Conservation (phyloP, 2,888 invertebrate genomes). For the Luperina testacea region DNA sequence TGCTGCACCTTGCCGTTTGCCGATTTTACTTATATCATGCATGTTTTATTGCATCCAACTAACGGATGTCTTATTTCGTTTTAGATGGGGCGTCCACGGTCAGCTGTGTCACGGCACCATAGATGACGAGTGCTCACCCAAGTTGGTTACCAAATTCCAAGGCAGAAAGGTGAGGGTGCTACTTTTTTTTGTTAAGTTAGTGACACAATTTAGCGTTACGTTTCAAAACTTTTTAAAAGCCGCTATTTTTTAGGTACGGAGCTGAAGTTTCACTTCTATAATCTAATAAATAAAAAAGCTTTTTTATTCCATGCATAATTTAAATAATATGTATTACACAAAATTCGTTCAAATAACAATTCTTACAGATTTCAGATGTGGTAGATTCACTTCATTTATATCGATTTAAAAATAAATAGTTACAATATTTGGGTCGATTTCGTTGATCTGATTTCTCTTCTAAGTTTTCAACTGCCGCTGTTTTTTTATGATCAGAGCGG, state of each 20-base stretch:
- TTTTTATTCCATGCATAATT: background rate
- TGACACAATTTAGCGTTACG: too few species aligned
- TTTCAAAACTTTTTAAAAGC: background rate
- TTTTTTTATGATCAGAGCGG: background rate
- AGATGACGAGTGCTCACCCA: conserved; percentile 91
- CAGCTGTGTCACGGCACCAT: conserved; percentile 96
- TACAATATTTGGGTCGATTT: background rate
- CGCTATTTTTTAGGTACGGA: background rate
- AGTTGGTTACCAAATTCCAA: conserved; percentile 84
- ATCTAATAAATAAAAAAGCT: background rate
- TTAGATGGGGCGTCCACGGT: conserved; percentile 97
- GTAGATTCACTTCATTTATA: background rate
- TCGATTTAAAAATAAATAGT: background rate
- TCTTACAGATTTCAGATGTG: background rate
- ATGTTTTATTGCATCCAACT: background rate
- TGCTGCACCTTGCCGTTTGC: too few species aligned
- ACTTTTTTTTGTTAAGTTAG: background rate
- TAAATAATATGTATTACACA: too few species aligned
- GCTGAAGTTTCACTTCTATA: background rate
- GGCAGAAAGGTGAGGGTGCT: conserved; percentile 80
- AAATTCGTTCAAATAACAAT: too few species aligned
- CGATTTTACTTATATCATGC: background rate
- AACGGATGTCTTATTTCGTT: background rate
- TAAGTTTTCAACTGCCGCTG: background rate
- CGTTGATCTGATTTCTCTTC: background rate